phyloP scores from a whole-genome alignment of 1,140 invertebrate genomes.

The Polyergus mexicanus region DNA sequence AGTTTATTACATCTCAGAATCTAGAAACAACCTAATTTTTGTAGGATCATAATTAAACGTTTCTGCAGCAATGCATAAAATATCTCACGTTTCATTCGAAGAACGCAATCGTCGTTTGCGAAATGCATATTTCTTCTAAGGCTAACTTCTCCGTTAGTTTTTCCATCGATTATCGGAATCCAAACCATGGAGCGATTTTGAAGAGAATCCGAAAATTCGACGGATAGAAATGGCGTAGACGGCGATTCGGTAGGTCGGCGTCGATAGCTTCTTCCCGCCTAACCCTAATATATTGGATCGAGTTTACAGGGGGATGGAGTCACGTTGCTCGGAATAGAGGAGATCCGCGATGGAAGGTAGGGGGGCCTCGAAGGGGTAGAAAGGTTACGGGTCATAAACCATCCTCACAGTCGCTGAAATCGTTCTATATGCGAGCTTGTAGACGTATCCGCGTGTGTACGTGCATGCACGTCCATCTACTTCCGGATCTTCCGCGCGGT shows the following conservation, averaged over 20 bases:
- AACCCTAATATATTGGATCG: constrained; percentile 83
- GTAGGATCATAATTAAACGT: background rate
- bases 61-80: background rate
- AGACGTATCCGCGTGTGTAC: constrained; percentile 40
- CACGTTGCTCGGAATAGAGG: constrained; percentile 64
- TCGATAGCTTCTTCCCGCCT: constrained; percentile 70
- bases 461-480: constrained; percentile 46
- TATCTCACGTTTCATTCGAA: background rate
- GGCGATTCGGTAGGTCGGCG: constrained; percentile 45
- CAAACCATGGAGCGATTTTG: background rate
- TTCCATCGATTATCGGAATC: constrained; percentile 14
- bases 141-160: constrained; percentile 19
- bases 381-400: constrained; percentile 84
- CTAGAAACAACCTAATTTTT: background rate
- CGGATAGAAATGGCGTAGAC: constrained; percentile 27
- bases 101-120: background rate
- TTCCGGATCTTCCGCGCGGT: constrained; percentile 20
- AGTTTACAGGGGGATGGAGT: constrained; percentile 69
- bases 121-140: background rate
- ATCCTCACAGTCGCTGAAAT: constrained; percentile 75
- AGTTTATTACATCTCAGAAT: background rate
- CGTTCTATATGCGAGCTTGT: constrained; percentile 44
- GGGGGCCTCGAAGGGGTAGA: constrained; percentile 53
- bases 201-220: constrained; percentile 25
- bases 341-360: constrained; percentile 62